Conservation (phyloP, 2,888 invertebrate species). For the Agrotis ipsilon region DNA sequence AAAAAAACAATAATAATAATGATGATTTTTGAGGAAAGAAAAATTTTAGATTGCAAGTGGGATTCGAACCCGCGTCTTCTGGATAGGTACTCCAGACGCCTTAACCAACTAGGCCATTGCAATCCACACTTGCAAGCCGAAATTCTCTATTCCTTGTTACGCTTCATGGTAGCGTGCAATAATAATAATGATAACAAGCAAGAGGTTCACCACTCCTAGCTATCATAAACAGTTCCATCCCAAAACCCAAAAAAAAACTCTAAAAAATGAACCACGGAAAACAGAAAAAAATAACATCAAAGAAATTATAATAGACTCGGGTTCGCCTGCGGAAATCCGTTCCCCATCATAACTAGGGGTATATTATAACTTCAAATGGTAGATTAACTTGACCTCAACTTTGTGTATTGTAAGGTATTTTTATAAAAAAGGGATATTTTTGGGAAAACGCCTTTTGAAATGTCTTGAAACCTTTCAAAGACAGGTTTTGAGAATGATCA, state of each 20-base stretch:
- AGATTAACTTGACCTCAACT: conserved; percentile 70
- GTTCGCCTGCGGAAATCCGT: conserved; percentile 75
- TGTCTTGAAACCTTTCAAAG: conserved; percentile 3
- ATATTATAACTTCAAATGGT: conserved; percentile 72
- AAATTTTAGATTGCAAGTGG: no score
- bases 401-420: conserved; percentile 64
- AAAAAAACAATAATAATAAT: no score
- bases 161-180: no score
- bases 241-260: conserved; percentile 29
- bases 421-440: conserved; percentile 56
- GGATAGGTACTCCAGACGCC: no score
- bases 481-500: conserved; percentile 26
- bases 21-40: no score
- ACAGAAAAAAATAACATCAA: conserved; percentile 75
- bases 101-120: no score
- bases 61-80: no score
- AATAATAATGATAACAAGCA: no score
- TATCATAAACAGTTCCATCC: conserved; percentile 32
- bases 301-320: conserved; percentile 77
- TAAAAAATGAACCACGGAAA: conserved; percentile 46
- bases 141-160: no score
- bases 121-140: no score
- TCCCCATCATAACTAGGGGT: conserved; percentile 76
- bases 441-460: conserved; percentile 36
- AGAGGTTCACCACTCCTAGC: not conserved